phyloP scores from a whole-genome alignment of 2,113 vertebrate species.

The Nestor notabilis region DNA sequence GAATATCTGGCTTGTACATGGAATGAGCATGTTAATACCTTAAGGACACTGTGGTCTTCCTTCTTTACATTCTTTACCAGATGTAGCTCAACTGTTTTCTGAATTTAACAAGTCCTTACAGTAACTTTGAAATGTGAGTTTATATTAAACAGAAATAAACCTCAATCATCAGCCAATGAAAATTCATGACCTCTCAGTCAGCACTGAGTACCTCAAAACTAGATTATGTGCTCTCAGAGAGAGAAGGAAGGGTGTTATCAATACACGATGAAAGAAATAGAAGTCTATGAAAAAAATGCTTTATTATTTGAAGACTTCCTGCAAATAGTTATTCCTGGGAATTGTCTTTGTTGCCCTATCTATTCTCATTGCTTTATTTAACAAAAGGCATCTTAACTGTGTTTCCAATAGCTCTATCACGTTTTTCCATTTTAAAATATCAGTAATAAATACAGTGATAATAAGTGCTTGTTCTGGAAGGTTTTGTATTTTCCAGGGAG shows the following conservation, averaged over 20 bases:
- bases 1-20: not conserved
- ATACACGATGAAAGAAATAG: not conserved
- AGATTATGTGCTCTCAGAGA: not conserved
- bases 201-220: not conserved
- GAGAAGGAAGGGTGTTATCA: not conserved
- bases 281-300: not conserved
- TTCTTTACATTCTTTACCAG: not conserved
- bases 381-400: not conserved
- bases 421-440: not conserved
- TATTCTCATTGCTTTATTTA: not conserved
- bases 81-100: not conserved
- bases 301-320: not conserved
- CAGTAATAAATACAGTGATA: not conserved
- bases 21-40: not conserved
- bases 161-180: not conserved
- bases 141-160: not conserved
- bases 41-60: not conserved
- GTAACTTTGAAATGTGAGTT: not conserved
- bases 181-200: not conserved
- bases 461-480: not conserved
- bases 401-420: not conserved
- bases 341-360: not conserved
- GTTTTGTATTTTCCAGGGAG: not conserved
- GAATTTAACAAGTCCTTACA: not conserved
- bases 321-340: not conserved